Percentiles rank a stretch among this genome's conserved stretches.
phyloP scores from a whole-genome alignment of 2,888 invertebrate species.

The Scrobipalpa atriplicella region DNA sequence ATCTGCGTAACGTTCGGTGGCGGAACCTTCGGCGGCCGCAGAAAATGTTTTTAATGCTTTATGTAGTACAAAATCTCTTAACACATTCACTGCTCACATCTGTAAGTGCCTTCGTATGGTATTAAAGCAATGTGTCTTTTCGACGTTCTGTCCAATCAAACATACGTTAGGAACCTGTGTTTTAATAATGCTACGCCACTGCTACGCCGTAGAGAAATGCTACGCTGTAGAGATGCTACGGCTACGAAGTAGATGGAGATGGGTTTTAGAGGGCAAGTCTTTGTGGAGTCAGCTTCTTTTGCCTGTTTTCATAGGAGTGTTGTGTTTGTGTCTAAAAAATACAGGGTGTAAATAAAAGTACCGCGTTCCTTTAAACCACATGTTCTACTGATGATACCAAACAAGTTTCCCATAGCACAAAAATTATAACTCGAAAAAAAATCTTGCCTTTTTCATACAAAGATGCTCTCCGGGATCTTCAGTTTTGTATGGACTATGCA shows the following conservation, averaged over 20 bases:
- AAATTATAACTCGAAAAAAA: too few species aligned
- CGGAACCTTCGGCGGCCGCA: too few species aligned
- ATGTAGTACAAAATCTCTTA: neutral
- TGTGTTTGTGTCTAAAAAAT: too few species aligned
- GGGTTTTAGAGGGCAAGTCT: neutral
- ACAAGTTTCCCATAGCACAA: too few species aligned
- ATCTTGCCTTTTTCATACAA: too few species aligned
- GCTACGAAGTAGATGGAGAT: neutral
- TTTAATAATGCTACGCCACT: constrained; percentile 3
- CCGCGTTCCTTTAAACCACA: too few species aligned
- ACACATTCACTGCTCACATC: neutral
- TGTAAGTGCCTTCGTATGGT: neutral
- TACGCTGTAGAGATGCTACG: neutral
- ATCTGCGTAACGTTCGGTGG: too few species aligned
- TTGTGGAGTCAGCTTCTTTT: neutral
- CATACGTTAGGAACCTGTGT: neutral
- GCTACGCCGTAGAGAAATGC: neutral
- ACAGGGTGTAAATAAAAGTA: too few species aligned
- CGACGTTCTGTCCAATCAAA: neutral
- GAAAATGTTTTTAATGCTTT: neutral
- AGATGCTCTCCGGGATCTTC: too few species aligned
- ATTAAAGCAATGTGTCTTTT: neutral
- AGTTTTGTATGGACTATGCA: too few species aligned
- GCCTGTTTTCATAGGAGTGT: neutral
- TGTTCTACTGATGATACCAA: too few species aligned